Base-by-base conservation (phyloP, 2,113 vertebrate genomes). In the Poicephalus meyeri region DNA sequence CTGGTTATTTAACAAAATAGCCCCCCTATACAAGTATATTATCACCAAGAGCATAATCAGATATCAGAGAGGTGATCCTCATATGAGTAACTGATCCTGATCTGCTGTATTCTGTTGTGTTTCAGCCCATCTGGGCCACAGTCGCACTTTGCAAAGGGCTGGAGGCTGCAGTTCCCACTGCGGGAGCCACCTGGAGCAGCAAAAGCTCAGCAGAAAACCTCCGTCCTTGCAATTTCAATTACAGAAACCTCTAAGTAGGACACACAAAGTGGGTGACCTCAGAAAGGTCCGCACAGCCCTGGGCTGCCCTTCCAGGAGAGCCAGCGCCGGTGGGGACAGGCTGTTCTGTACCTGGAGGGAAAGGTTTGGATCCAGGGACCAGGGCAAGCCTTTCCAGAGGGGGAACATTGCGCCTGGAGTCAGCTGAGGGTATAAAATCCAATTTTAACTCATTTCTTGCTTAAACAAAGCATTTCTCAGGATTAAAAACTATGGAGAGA, bases 321-420 rank as follows among this genome's bases (percentile, higher is more conserved):
- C 11, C 92, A 69, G 6, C 2, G 44, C 64, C 1, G 2, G 13
- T 1, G 8, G 63, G 8, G 20, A 44, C 0, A 0, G 47, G 74
- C 79, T 89, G 85, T 65, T 88, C 71, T 58, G 79, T 72, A 56
- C 63, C 86, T 91, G 77, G 64, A 7, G 76, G 10, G 20, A 49
- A 4, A 28, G 19, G 3, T 61, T 53, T 5, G 2, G 50, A 16
- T n/a, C 17, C 81, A 79, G 65, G 24, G 60, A 64, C 17, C 4
- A 3, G 0, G 1, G 20, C 21, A 69, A 60, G 26, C 24, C 52
- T 68, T 79, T 29, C 1, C n/a, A 37, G 23, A 35, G 28, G 1
- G 26, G 42, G 21, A 9, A 8, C 26, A 63, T 78, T 61, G 44
- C 83, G 46, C 28, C 53, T 42, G 42, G 19, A 37, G 13, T n/a